Conservation (phyloP, 2,888 invertebrate genomes). For the Cistogaster globosa region DNA sequence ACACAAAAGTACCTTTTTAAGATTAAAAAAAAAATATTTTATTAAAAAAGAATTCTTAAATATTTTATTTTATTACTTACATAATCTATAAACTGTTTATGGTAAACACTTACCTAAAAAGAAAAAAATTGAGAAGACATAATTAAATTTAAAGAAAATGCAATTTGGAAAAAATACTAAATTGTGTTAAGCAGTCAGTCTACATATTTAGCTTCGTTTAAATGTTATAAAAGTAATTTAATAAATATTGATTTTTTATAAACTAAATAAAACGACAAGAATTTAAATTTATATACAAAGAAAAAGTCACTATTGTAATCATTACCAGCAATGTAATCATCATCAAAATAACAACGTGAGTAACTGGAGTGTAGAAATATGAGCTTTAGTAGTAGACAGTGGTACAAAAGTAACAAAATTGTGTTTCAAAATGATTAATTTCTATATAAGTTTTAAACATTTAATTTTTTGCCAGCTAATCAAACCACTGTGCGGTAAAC, state of each 20-base stretch:
- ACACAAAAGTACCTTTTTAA: too few species aligned
- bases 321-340: slow-evolving; percentile 51
- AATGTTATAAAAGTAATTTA: slow-evolving; percentile 79
- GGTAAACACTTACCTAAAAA: slow-evolving; percentile 65
- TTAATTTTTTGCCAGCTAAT: too few species aligned
- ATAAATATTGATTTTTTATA: slow-evolving; percentile 82
- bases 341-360: slow-evolving; percentile 61
- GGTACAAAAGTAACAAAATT: too few species aligned
- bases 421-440: not conserved
- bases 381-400: slow-evolving; percentile 34
- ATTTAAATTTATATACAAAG: slow-evolving; percentile 7
- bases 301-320: slow-evolving; percentile 73
- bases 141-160: slow-evolving; percentile 61
- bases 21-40: too few species aligned
- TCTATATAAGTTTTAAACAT: not conserved
- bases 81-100: slow-evolving; percentile 45
- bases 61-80: slow-evolving; percentile 46
- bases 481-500: not conserved
- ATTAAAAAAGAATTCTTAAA: too few species aligned
- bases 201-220: slow-evolving; percentile 75
- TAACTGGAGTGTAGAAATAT: slow-evolving; percentile 76
- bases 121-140: slow-evolving; percentile 17
- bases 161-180: not conserved
- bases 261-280: slow-evolving; percentile 27
- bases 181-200: slow-evolving; percentile 4